Base-by-base conservation (phyloP, 2,888 invertebrate species). In the Scaptomyza caliginosa region DNA sequence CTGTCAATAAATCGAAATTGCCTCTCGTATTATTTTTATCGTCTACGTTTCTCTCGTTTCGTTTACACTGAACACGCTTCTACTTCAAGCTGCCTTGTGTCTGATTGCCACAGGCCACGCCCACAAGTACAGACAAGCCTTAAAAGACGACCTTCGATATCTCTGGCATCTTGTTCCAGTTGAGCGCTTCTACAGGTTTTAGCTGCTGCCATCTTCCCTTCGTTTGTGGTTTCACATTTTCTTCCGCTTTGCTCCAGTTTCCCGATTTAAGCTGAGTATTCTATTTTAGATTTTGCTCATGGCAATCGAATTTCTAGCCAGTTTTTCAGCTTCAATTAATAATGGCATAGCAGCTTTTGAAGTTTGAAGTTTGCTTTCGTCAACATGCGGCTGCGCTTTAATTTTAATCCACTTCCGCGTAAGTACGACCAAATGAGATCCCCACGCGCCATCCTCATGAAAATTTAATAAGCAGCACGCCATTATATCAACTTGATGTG, bases 1-100 rank as follows among this genome's bases (percentile, higher is more conserved):
- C 86, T 88, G 88, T 86, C 87, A 88, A 86, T 88, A 87, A 87
- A 83, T 81, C 77, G 80, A 84, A 86, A 88, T 87, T 87, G 86
- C 86, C 86, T 87, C 76, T 85, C 86, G 81, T 83, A 82, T 75
- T 84, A 81, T 84, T 83, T 82, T 84, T 84, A 82, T 83, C 85
- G 82, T 74, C 68, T 75, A 65, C 84, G 77, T 83, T 83, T 16
- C 34, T 34, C 13, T 75, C 77, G 80, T 77, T 80, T 78, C 80
- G 80, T 77, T 84, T 77, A 81, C 77, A 73, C 67, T 79, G 81
- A 79, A 79, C 72, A 75, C 63, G 63, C 68, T 52, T 5, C 30
- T 13, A 34, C 16, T 19, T 30, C 77, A 77, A 83, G 68, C 81
- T 82, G 81, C 71, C 75, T 58, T 73, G 66, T 70, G 74, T 80